phyloP scores from a whole-genome alignment of 2,113 vertebrate genomes.

The Gymnobelideus leadbeateri region DNA sequence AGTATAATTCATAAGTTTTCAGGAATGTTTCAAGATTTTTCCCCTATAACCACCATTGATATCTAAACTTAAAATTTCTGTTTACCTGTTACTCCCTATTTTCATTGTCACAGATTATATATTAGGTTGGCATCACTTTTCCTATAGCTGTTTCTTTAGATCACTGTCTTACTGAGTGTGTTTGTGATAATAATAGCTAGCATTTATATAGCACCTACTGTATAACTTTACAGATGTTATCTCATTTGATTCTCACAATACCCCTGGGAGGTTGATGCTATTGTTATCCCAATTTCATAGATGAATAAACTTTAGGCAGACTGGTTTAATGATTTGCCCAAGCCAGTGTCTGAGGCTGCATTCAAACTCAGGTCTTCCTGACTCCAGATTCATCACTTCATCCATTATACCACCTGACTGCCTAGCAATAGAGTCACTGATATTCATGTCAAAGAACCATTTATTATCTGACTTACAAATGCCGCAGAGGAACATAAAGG shows the following conservation, averaged over 20 bases:
- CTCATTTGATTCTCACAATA: background rate
- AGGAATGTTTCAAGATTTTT: constrained; percentile 45
- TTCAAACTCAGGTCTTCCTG: background rate
- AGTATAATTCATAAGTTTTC: constrained; percentile 56
- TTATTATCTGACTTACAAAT: constrained; percentile 32
- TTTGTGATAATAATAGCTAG: background rate
- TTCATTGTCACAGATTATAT: background rate
- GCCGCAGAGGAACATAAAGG: background rate
- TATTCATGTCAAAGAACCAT: constrained; percentile 23
- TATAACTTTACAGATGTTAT: background rate
- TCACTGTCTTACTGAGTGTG: constrained; percentile 23
- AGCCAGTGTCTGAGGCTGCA: background rate
- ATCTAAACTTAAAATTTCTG: background rate
- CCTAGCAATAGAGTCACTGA: background rate
- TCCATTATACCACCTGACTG: background rate
- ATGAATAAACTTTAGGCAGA: background rate
- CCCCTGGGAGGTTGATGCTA: background rate
- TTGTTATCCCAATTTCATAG: background rate
- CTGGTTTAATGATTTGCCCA: background rate
- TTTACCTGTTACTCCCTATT: background rate
- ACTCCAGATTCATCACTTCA: background rate
- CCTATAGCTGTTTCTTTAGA: background rate
- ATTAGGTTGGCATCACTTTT: background rate
- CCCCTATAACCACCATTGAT: background rate
- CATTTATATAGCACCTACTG: background rate